Base-by-base conservation (phyloP, 2,113 vertebrate species). In the Poecilia latipinna region DNA sequence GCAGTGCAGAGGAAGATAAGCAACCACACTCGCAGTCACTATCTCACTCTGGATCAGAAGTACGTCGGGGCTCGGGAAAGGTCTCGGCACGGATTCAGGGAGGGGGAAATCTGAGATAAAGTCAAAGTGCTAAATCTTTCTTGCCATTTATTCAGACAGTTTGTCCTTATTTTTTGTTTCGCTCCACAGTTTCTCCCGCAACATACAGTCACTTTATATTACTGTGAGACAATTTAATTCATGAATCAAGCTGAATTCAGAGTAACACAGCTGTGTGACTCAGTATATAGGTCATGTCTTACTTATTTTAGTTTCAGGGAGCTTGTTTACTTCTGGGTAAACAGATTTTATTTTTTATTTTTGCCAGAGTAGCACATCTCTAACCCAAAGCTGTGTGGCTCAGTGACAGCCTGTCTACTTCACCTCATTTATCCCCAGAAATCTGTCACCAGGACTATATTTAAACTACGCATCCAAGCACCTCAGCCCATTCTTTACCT, bases 261-360 rank as follows among this genome's bases (percentile, higher is more conserved):
- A 31, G 1, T 51, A 39, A 61, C 39, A 44, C 39, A 57, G 11
- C 8, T 39, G 5, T 68, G 54, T n/a, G 12, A 0, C 1, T 48
- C 8, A 44, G 37, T 62, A n/a, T 65, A 8, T 19, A 31, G 67
- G 44, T 62, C 0, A 5, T 28, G 57, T 48, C 24, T 24, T 4
- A 8, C 29, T 39, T 70, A n/a, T 57, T 68, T 63, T 57, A 54
- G 32, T 33, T 70, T 65, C 60, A 44, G 17, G 35, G n/a, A 1
- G 1, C 44, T 84, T 76, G 77, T 89, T 86, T 84, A 84, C 74
- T 54, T 79, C 17, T 51, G 70, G 76, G 74, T 70, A 57, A 77
- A 42, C 73, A 29, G 19, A 48, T 48, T 19, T 29, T 28, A 28
- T 28, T 0, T 35, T 35, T 10, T 10, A 11, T 37, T 37, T 35